Evolutionary conservation across 1,140 invertebrate species (phyloP).

Genomic region (Leptoteleia sp.): DNA sequence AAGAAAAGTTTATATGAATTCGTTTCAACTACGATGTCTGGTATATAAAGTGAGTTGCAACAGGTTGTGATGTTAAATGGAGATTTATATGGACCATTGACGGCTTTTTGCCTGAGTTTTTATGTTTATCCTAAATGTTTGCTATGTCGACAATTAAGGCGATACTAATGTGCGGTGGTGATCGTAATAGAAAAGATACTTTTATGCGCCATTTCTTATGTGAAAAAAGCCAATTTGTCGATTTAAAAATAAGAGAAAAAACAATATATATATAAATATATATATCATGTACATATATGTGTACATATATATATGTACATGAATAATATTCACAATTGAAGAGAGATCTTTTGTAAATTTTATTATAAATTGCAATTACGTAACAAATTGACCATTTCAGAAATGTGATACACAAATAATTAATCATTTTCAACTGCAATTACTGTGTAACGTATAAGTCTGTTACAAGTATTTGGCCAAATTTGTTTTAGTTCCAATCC

Average conservation of each 20-base stretch:
- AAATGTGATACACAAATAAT: not conserved
- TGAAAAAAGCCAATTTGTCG: slow-evolving; percentile 20
- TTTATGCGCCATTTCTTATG: slow-evolving; percentile 18
- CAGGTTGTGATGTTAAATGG: slow-evolving; percentile 46
- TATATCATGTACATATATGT: slow-evolving; percentile 4
- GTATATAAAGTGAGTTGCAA: slow-evolving; percentile 27
- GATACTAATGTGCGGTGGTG: slow-evolving; percentile 13
- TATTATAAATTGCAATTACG: not conserved
- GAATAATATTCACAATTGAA: slow-evolving; percentile 18
- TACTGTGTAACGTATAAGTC: slow-evolving; percentile 1
- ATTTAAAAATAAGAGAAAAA: slow-evolving; percentile 11
- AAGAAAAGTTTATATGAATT: too few species aligned
- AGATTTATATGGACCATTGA: slow-evolving; percentile 43
- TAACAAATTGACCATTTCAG: not conserved
- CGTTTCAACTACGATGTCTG: slow-evolving; percentile 26
- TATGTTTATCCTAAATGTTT: slow-evolving; percentile 41
- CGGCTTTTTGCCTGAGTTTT: slow-evolving; percentile 34
- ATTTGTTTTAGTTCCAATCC: not conserved
- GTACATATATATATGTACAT: slow-evolving; percentile 18
- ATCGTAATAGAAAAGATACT: slow-evolving; percentile 10
- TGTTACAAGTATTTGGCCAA: not conserved
- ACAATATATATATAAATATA: slow-evolving; percentile 19
- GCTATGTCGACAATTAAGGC: slow-evolving; percentile 12
- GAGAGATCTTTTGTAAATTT: slow-evolving; percentile 4
- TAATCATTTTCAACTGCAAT: slow-evolving; percentile 12